Evolutionary conservation across 2,113 vertebrate species (phyloP).

Genomic region (Phaethon lepturus): DNA sequence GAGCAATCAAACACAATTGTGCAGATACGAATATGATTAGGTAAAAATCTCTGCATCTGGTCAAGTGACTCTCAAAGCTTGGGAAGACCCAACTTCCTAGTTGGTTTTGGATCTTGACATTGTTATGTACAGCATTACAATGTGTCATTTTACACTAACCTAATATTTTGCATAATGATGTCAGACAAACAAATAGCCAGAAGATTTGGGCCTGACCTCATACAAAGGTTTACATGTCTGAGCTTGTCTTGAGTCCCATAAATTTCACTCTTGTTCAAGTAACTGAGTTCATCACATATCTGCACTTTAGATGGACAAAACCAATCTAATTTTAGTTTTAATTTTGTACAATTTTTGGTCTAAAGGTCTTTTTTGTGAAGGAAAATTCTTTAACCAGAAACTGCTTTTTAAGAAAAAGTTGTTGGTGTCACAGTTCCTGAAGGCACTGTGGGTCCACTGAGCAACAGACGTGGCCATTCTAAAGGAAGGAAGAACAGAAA

Average conservation of each 20-base stretch:
- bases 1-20: slow-evolving; percentile 59
- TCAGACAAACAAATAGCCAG: slow-evolving; percentile 48
- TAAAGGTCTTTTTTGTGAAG: slow-evolving; percentile 67
- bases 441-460: slow-evolving; percentile 99
- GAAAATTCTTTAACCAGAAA: slow-evolving; percentile 76
- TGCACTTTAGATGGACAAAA: slow-evolving; percentile 65
- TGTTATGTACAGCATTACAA: slow-evolving; percentile 30
- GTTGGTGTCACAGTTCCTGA: slow-evolving; percentile 86
- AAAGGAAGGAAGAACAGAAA: slow-evolving; percentile 16
- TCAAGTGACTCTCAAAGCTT: slow-evolving; percentile 52
- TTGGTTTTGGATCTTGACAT: slow-evolving; percentile 41
- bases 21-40: slow-evolving; percentile 52
- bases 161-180: slow-evolving; percentile 47
- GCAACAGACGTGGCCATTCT: slow-evolving; percentile 98
- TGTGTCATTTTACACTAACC: slow-evolving; percentile 39
- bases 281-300: slow-evolving; percentile 51
- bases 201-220: slow-evolving; percentile 41
- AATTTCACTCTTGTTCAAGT: slow-evolving; percentile 43
- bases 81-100: not conserved
- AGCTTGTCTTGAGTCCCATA: slow-evolving; percentile 25
- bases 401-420: slow-evolving; percentile 46
- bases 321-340: slow-evolving; percentile 64
- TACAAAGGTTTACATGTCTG: slow-evolving; percentile 26
- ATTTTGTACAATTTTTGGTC: slow-evolving; percentile 74
- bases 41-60: slow-evolving; percentile 46